Base-by-base conservation (phyloP, 2,888 invertebrate genomes). In the Drosophila imparisetae region DNA sequence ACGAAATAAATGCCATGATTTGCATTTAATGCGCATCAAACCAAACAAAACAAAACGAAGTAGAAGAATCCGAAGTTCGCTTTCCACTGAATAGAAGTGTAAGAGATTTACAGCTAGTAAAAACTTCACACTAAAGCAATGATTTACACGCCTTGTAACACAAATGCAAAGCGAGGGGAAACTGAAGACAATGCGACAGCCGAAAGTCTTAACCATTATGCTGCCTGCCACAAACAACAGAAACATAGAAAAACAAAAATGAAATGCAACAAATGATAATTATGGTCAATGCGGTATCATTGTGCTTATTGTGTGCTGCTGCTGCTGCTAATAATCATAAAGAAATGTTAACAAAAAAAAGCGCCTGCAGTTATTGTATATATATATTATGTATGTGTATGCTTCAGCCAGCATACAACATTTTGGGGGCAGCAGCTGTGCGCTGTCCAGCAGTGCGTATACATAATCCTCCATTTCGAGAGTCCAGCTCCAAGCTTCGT, bases 251-350 rank as follows among this genome's bases (percentile, higher is more conserved):
- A 52, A 30, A 66, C 4, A 6, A 40, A 77, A 67, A 72, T 83
- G 85, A 87, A 89, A 83, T 85, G 85, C 89, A 81, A 74, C 81
- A 85, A 83, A 89, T 86, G 72, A 74, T 84, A 76, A 86, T 88
- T 86, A 86, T 78, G 75, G 70, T 36, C 76, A 65, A 49, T 69
- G 76, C 70, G 62, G 60, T 82, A 87, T 84, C 75, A 80, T 80
- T 78, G 78, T 78, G 71, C 65, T 48, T 45, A 40, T 21, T 54
- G 67, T 38, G 61, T 38, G 71, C 29, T 57, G 66, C 49, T 74
- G 49, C 38, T 69, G 54, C 55, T 72, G 54, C 42, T 80, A 59
- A 72, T 72, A 66, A 77, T 64, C 74, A 64, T 63, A 67, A 83
- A 87, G 83, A 83, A 85, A 87, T 80, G 83, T 75, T 85, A 78